Evolutionary conservation across 2,113 vertebrate genomes (phyloP).

Genomic region (Eurypyga helias): DNA sequence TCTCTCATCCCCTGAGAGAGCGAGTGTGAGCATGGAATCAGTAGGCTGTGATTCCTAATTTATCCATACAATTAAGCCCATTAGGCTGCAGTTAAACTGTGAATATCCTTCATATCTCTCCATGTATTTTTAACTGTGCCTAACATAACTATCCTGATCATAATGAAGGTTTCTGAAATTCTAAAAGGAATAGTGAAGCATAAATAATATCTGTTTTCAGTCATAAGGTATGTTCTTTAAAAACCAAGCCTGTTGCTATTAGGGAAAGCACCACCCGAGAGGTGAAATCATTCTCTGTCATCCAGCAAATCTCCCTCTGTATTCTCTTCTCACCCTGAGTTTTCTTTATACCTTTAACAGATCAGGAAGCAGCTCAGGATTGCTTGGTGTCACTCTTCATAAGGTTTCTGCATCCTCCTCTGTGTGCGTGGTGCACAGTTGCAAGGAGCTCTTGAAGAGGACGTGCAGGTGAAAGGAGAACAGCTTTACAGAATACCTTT

Average conservation of each 20-base stretch:
- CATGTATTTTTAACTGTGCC: not conserved
- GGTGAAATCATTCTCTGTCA: not conserved
- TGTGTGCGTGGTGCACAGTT: not conserved
- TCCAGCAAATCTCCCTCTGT: not conserved
- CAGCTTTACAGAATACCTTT: not conserved
- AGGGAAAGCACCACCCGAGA: not conserved
- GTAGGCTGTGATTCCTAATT: not conserved
- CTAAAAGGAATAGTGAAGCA: not conserved
- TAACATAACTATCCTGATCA: not conserved
- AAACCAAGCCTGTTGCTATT: not conserved
- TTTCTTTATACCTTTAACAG: not conserved
- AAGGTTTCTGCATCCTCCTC: not conserved
- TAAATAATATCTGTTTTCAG: not conserved
- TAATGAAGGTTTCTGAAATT: not conserved
- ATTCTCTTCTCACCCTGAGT: not conserved
- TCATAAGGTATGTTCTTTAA: not conserved
- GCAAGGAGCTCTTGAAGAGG: not conserved
- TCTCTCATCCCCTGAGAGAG: not conserved
- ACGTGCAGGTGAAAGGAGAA: not conserved
- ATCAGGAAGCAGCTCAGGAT: not conserved
- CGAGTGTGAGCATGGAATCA: fast-evolving
- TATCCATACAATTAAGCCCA: not conserved
- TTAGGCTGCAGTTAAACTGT: not conserved
- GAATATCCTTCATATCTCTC: not conserved
- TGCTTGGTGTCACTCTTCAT: not conserved